Evolutionary conservation across 2,113 vertebrate genomes (phyloP).

Genomic region (Tauraco erythrolophus): DNA sequence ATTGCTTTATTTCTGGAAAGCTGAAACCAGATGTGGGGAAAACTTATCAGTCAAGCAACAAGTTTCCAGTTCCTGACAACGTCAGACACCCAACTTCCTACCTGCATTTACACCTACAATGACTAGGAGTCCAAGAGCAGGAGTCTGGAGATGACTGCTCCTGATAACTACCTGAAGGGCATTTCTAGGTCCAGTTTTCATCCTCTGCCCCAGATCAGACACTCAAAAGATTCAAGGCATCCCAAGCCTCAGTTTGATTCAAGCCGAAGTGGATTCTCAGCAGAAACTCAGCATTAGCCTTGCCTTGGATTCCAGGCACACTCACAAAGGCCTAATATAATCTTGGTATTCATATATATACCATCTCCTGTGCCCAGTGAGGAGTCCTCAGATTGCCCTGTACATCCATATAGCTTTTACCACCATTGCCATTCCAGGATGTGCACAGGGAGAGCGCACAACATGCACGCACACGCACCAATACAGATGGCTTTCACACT

Average conservation of each 20-base stretch:
- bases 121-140: neutral
- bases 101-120: neutral
- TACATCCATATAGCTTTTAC: neutral
- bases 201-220: neutral
- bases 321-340: neutral
- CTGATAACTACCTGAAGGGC: neutral
- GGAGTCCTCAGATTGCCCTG: neutral
- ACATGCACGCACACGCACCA: accelerated
- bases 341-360: neutral
- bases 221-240: neutral
- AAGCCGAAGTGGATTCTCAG: neutral
- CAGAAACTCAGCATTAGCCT: neutral
- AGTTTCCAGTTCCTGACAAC: neutral
- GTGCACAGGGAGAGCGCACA: neutral
- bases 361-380: neutral
- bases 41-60: neutral
- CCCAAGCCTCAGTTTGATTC: neutral
- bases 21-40: neutral
- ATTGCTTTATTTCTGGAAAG: neutral
- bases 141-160: neutral
- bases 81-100: neutral
- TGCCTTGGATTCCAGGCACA: neutral
- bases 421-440: neutral
- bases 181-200: neutral
- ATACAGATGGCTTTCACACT: neutral